Percentiles rank a stretch among this genome's conserved stretches.
phyloP scores from a whole-genome alignment of 2,113 vertebrate species.

The Chaetodon auriga region DNA sequence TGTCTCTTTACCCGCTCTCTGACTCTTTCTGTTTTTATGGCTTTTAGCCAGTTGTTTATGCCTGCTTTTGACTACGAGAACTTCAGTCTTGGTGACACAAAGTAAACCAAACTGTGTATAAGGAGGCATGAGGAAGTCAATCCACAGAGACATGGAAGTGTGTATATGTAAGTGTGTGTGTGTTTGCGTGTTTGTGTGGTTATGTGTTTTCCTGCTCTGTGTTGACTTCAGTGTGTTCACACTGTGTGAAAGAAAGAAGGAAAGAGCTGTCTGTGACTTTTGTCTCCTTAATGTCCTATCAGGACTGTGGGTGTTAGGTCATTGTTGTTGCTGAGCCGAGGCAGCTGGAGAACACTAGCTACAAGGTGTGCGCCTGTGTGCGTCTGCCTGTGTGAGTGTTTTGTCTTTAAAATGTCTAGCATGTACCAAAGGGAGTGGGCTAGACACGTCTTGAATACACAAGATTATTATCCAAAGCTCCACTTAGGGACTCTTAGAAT shows the following conservation, averaged over 20 bases:
- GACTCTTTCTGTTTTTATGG: background rate
- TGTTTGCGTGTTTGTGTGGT: too few relatives aligned
- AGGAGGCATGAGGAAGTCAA: constrained; percentile 24
- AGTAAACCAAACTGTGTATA: constrained; percentile 28
- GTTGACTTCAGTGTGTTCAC: background rate
- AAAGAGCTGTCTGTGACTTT: constrained; percentile 13
- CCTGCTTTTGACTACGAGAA: constrained; percentile 41
- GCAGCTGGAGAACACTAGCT: constrained; percentile 52
- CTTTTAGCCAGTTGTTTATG: constrained; percentile 49
- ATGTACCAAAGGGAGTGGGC: constrained; percentile 6
- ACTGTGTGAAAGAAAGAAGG: background rate
- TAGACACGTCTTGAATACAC: constrained; percentile 43
- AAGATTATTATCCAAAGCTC: constrained; percentile 44
- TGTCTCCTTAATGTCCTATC: constrained; percentile 12
- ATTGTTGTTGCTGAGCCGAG: constrained; percentile 51
- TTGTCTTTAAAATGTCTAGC: constrained; percentile 55
- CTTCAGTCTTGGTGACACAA: constrained; percentile 24
- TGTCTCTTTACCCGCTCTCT: background rate
- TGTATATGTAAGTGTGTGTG: too few relatives aligned
- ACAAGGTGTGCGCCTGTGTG: constrained; percentile 41
- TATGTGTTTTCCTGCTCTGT: background rate
- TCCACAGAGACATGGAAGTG: background rate
- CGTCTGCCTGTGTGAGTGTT: constrained; percentile 49
- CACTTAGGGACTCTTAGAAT: constrained; percentile 5
- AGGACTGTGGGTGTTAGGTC: constrained; percentile 40